Conservation (phyloP, 1,140 invertebrate genomes). For the Tetranychus urticae region DNA sequence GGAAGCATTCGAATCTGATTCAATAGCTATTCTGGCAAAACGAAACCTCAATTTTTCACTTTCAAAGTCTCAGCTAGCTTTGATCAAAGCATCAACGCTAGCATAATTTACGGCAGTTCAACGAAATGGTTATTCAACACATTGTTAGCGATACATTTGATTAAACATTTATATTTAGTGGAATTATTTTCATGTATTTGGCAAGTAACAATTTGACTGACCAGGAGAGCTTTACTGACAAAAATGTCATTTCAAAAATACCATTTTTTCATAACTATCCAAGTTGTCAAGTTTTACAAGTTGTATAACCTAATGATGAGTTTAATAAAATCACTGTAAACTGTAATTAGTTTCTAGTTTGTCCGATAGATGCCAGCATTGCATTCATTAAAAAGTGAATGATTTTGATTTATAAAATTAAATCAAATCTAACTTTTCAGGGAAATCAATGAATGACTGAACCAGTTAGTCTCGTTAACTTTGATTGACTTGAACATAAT, state of each 20-base stretch:
- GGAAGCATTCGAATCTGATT: conserved; percentile 21
- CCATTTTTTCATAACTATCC: no score
- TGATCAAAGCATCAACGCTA: conserved; percentile 68
- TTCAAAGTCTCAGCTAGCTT: conserved; percentile 75
- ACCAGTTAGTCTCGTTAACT: no score
- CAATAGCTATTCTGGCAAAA: conserved; percentile 29
- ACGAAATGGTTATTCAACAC: conserved; percentile 46
- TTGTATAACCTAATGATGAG: no score
- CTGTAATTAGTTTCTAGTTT: no score
- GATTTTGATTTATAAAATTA: no score
- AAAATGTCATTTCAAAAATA: not conserved
- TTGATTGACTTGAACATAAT: no score
- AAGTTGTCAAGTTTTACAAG: no score
- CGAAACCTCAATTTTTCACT: conserved; percentile 42
- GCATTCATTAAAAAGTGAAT: no score
- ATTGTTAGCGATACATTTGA: conserved; percentile 54
- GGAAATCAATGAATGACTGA: no score
- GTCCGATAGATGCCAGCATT: no score
- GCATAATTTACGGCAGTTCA: conserved; percentile 51
- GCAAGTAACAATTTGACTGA: conserved; percentile 50
- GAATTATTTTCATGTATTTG: conserved; percentile 44
- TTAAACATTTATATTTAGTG: conserved; percentile 49
- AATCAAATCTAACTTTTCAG: no score
- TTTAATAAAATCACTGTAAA: no score
- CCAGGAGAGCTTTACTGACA: conserved; percentile 30